Conservation (phyloP, 2,797 vertebrate genomes). For the Cetoscarus ocellatus region DNA sequence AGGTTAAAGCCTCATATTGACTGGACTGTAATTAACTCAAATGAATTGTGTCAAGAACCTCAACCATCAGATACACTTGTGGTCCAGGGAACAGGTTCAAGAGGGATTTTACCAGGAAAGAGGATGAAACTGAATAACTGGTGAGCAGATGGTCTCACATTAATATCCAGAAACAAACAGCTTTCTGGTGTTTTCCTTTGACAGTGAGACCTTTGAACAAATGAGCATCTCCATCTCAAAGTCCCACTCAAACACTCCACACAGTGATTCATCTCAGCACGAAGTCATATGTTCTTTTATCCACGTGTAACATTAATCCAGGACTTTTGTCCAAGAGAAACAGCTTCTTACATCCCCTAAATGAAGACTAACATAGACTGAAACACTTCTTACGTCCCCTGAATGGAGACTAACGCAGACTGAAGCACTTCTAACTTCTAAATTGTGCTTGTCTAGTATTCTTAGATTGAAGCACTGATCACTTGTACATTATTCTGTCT, state of each 20-base stretch:
- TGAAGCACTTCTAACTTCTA: too few species aligned
- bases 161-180: conserved; percentile 8
- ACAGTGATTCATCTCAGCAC: conserved; percentile 25
- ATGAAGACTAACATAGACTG: too few species aligned
- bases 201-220: conserved; percentile 18
- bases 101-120: conserved; percentile 8
- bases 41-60: conserved; percentile 42
- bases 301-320: conserved; percentile 27
- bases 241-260: conserved; percentile 16
- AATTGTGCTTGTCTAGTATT: not conserved
- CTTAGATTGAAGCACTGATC: conserved; percentile 1
- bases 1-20: conserved; percentile 74
- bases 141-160: not conserved
- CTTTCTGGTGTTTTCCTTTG: conserved; percentile 2
- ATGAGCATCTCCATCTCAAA: conserved; percentile 21
- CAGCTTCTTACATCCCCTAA: too few species aligned
- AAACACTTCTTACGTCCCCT: too few species aligned
- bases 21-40: conserved; percentile 72
- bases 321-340: conserved; percentile 25
- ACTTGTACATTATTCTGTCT: not conserved
- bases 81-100: conserved; percentile 16
- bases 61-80: conserved; percentile 43
- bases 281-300: conserved; percentile 22
- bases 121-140: conserved; percentile 4
- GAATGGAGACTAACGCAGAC: too few species aligned